Evolutionary conservation across 2,888 invertebrate species (phyloP).

Genomic region (Chloromyia formosa): DNA sequence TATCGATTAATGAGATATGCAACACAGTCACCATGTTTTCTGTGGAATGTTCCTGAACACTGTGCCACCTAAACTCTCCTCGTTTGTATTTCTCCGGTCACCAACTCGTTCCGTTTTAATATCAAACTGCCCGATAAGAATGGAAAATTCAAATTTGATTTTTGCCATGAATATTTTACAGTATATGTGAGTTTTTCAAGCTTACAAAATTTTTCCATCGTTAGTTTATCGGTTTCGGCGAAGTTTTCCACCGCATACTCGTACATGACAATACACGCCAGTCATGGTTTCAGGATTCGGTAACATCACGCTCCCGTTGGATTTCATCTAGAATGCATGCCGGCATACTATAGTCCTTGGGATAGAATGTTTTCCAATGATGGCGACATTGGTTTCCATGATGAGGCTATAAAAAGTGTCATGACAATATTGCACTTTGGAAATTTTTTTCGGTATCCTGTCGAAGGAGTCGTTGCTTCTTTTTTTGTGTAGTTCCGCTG

Average conservation of each 20-base stretch:
- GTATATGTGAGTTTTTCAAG: not conserved
- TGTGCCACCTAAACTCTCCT: too few relatives aligned
- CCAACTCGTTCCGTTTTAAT: too few relatives aligned
- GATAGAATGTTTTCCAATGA: not conserved
- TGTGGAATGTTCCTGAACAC: too few relatives aligned
- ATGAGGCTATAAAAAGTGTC: conserved; percentile 39
- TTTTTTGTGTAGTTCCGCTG: conserved; percentile 4
- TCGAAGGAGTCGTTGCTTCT: not conserved
- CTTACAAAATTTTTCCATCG: conserved; percentile 4
- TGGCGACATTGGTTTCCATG: conserved; percentile 2
- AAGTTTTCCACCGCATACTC: conserved; percentile 22
- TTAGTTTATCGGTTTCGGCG: not conserved
- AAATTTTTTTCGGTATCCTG: conserved; percentile 24
- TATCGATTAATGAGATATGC: too few relatives aligned
- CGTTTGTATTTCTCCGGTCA: too few relatives aligned
- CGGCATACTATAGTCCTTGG: not conserved
- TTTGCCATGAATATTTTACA: conserved; percentile 39
- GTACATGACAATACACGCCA: not conserved
- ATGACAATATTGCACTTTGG: conserved; percentile 26
- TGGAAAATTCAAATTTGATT: conserved; percentile 17
- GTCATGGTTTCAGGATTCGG: not conserved
- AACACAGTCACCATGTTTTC: too few relatives aligned
- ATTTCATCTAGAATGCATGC: conserved; percentile 20
- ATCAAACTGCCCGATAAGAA: too few relatives aligned
- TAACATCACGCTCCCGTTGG: not conserved